Evolutionary conservation across 2,113 vertebrate genomes (phyloP), one percentile per base, ranked within the genome.

Genomic region (Taurulus bubalis): DNA sequence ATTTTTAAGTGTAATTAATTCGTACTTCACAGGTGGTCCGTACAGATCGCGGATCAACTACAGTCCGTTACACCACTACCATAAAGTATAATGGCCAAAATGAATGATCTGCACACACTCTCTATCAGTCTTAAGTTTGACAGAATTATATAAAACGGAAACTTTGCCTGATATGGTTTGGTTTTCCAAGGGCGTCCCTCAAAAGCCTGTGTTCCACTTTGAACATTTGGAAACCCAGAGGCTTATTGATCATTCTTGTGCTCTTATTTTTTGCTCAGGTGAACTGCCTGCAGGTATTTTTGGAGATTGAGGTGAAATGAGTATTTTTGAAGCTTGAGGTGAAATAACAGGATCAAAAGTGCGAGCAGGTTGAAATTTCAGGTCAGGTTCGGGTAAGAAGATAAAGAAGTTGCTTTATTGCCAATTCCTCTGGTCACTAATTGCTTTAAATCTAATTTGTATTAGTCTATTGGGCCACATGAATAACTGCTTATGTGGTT

Each of bases 311-410:
- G 75, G 73, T 87, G 73, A 87, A 68, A 70, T 59, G 51, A n/a
- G 64, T 84, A 87, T 87, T 83, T 82, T 63, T 45, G 38, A n/a
- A 79, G 16, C n/a, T 20, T 56, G 65, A 64, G 75, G 73, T 87
- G 73, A 87, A 68, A 70, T 59, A 45, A 63, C 36, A 7, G 9
- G 47, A 85, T 71, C 70, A 74, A 71, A 82, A 20, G 60, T 38
- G 5, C 24, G 59, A 70, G 47, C 32, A 65, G 18, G 49, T 20
- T 71, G 45, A 71, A 15, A 47, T 84, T 71, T 76, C 51, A 77
- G 53, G 75, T 75, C 69, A 76, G 32, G 69, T 73, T 76, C 22
- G 11, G 63, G 51, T 75, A 40, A 58, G 38, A 56, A 24, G 42
- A 8, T 34, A 24, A 64, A 70, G n/a, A 73, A 32, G 53, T 75